These are phyloP conservation scores for Centropus unirufus DNA, from an alignment of 2,113 vertebrate genomes.

Conservation along the genomic window DNA sequence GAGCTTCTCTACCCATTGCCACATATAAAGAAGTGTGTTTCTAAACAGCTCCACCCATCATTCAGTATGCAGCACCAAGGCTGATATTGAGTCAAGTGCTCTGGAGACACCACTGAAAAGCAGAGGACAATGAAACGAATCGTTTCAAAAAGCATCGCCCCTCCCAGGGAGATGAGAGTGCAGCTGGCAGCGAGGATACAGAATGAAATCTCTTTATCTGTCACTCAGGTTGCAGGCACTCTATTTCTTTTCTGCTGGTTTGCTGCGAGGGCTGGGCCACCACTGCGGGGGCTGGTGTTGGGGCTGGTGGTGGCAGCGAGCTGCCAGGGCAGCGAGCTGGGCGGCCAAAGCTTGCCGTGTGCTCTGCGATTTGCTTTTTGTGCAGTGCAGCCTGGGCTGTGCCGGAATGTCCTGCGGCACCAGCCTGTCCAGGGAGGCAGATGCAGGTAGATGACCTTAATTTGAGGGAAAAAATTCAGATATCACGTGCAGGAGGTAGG, in stretches of 20 bases:
- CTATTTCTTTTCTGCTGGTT: accelerated
- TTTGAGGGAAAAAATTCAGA: not conserved
- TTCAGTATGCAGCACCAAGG: not conserved
- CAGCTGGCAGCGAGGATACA: not conserved
- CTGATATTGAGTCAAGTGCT: not conserved
- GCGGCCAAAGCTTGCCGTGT: not conserved
- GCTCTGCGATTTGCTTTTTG: not conserved
- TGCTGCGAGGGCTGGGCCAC: not conserved
- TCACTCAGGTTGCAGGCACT: not conserved
- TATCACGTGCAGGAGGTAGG: not conserved
- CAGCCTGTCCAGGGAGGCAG: not conserved
- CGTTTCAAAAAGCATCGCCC: not conserved
- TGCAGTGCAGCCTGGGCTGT: not conserved
- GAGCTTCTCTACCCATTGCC: not conserved
- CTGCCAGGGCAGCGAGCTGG: accelerated
- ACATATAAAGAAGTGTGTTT: not conserved
- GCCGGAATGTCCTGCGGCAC: not conserved
- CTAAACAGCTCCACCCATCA: not conserved
- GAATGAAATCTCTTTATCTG: not conserved
- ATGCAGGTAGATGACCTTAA: not conserved
- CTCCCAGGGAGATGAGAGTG: not conserved
- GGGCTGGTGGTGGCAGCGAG: not conserved
- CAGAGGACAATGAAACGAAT: not conserved
- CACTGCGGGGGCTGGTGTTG: not conserved
- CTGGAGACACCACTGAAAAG: not conserved